A percentile compares a stretch with the other conserved stretches of the same genome.
These are phyloP conservation scores for Deilephila porcellus DNA, from an alignment of 2,888 invertebrate species.

Conservation along the genomic window DNA sequence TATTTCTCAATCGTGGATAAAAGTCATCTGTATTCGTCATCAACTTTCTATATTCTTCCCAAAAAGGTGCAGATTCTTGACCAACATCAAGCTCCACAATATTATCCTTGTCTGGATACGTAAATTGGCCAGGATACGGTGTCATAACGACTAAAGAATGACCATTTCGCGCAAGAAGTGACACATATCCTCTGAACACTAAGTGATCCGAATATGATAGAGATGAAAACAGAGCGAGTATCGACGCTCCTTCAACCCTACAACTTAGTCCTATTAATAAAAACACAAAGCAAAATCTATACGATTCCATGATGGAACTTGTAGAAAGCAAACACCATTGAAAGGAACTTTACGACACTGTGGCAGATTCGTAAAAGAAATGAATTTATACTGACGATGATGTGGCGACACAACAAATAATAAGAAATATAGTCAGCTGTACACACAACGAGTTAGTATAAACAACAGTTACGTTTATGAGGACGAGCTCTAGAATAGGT, in stretches of 20 bases:
- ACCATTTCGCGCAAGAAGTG: conserved; percentile 64
- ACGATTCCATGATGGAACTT: conserved; percentile 49
- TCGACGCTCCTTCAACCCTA: conserved; percentile 58
- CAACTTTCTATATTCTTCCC: conserved; percentile 69
- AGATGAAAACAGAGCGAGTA: conserved; percentile 73
- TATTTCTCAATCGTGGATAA: conserved; percentile 57
- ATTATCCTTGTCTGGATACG: conserved; percentile 63
- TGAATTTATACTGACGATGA: conserved; percentile 7
- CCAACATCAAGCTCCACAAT: conserved; percentile 74
- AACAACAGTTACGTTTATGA: conserved; percentile 35
- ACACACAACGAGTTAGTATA: conserved; percentile 52
- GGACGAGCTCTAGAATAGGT: background rate
- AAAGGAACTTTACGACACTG: conserved; percentile 42
- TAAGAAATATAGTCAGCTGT: conserved; percentile 49
- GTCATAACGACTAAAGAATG: conserved; percentile 76
- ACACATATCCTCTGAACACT: conserved; percentile 71
- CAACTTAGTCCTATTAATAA: conserved; percentile 47
- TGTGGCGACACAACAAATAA: conserved; percentile 14
- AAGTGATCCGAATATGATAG: conserved; percentile 74
- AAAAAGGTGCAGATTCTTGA: conserved; percentile 64
- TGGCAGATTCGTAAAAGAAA: conserved; percentile 46
- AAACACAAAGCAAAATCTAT: conserved; percentile 48
- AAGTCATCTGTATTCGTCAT: conserved; percentile 71
- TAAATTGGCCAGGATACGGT: conserved; percentile 73
- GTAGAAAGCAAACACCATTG: conserved; percentile 35